Evolutionary conservation across 2,797 vertebrate species (phyloP).

Genomic region (Oreochromis mossambicus): DNA sequence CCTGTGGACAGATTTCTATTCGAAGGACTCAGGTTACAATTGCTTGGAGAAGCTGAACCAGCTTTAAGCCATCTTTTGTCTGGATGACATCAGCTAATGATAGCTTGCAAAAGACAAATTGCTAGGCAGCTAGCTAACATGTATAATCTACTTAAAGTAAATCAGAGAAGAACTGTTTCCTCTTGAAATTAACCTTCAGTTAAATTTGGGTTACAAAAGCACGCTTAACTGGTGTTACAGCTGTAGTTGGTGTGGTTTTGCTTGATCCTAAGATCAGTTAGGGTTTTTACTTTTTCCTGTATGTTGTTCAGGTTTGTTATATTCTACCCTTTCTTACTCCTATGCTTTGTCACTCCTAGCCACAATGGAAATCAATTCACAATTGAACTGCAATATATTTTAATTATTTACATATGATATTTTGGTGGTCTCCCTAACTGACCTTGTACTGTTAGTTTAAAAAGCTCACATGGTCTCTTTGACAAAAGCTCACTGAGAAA

Average conservation of each 20-base stretch:
- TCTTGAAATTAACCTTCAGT: background rate
- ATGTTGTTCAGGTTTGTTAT: background rate
- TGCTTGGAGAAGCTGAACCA: background rate
- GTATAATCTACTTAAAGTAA: background rate
- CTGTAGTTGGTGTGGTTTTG: accelerated
- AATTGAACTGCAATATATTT: background rate
- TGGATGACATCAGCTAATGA: background rate
- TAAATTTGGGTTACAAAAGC: background rate
- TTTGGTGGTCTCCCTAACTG: background rate
- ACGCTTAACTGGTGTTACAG: background rate
- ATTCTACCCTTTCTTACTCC: background rate
- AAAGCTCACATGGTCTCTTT: background rate
- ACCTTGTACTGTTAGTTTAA: background rate
- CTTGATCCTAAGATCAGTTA: background rate
- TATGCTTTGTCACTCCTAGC: accelerated
- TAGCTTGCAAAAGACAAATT: background rate
- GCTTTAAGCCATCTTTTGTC: background rate
- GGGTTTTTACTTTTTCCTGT: background rate
- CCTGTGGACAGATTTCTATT: background rate
- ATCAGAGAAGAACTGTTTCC: background rate
- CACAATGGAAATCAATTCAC: background rate
- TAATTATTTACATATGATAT: background rate
- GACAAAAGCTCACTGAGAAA: conserved; percentile 3
- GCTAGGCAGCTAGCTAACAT: background rate
- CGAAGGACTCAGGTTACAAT: background rate